Evolutionary conservation across 2,797 vertebrate species (phyloP), one percentile per base, ranked within the genome.

Genomic region (Gambusia yucatana): DNA sequence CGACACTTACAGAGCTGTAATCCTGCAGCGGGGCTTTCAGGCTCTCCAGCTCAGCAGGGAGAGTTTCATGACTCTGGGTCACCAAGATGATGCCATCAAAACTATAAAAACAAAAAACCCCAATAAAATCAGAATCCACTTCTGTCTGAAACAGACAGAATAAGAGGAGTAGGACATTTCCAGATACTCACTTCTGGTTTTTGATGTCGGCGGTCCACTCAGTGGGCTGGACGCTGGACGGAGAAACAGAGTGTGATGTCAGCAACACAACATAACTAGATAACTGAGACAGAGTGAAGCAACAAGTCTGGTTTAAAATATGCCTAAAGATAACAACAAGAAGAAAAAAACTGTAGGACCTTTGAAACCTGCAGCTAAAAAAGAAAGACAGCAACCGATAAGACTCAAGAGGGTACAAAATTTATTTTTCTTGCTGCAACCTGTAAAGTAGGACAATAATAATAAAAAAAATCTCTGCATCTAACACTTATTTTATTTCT

Each of bases 31-130:
- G 94, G 3, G 78, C 92, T 81, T 93, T 95, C 82, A 96, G 91
- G 73, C 67, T 79, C 70, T 93, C 88, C 1, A 97, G 94, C 69
- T 95, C 85, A 0, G 76, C 2, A 3, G 95, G 91, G 78, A 97
- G 90, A 0, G 92, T 77, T 1, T 96, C 93, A 80, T 90, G 77
- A 80, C 81, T 86, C 78, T 93, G 89, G 14, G 95, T 88, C 81
- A 97, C 94, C 82, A 97, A 75, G 76, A 97, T 80, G 10, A 97
- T 72, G 30, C 96, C 96, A 89, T 97, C 96, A 76, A 92, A 97
- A 76, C 95, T 96, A 81, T 22, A 73, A 0, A 36, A 43, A 77
- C 3, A 36, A 70, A 2, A 17, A 9, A 39, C 36, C 36, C 13
- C 11, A 36, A 67, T 25, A 25, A 39, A 67, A 17, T 63, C 36